A percentile compares a stretch with the other conserved stretches of the same genome.
These are phyloP conservation scores for Nephrotoma guestfalica DNA, from an alignment of 2,888 invertebrate species.

Conservation along the genomic window DNA sequence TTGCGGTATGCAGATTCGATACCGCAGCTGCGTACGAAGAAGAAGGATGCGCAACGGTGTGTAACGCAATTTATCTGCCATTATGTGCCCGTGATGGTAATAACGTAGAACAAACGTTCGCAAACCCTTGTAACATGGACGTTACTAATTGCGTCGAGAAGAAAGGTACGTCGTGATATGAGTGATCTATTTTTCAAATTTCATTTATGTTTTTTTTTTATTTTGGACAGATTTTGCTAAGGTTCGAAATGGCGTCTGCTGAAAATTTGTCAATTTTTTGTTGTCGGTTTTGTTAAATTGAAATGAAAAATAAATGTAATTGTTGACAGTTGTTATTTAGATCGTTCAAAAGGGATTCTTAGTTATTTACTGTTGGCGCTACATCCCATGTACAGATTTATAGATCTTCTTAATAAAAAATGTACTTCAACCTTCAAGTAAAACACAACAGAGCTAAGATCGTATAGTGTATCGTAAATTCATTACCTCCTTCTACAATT, in stretches of 20 bases:
- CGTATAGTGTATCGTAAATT: too few relatives aligned
- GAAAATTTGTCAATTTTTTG: background rate
- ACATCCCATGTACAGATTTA: too few relatives aligned
- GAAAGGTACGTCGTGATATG: background rate
- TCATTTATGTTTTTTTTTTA: background rate
- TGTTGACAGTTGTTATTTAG: too few relatives aligned
- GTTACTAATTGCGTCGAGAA: background rate
- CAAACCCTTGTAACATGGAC: background rate
- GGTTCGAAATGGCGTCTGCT: background rate
- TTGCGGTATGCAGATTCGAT: background rate
- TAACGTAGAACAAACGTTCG: background rate
- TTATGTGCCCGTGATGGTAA: background rate
- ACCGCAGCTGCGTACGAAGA: background rate
- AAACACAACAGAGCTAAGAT: too few relatives aligned
- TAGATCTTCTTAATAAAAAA: too few relatives aligned
- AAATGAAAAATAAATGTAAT: too few relatives aligned
- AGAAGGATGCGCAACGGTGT: background rate
- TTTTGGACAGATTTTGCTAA: background rate
- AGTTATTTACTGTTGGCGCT: too few relatives aligned
- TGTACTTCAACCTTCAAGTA: too few relatives aligned
- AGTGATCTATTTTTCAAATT: too few relatives aligned
- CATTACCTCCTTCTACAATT: too few relatives aligned
- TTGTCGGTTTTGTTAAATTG: background rate
- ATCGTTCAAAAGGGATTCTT: too few relatives aligned
- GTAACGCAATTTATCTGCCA: background rate